Conservation (phyloP, 2,797 vertebrate genomes). For the Psittacula echo region DNA sequence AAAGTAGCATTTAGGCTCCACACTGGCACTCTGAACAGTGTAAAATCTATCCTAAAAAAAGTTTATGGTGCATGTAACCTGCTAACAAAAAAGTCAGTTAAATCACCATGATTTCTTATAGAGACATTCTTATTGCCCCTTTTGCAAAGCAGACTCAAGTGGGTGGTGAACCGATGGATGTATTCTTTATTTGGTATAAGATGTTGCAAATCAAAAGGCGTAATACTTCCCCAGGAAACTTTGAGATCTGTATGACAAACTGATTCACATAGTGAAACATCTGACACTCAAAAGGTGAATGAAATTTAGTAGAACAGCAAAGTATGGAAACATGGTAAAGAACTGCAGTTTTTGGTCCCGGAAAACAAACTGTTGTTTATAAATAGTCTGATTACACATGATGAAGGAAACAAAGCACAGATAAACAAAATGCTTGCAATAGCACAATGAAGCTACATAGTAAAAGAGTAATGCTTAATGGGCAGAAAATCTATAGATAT, state of each 20-base stretch:
- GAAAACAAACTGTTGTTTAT: not conserved
- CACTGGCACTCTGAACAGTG: not conserved
- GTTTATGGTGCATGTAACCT: fast-evolving
- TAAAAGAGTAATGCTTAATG: not conserved
- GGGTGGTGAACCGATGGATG: not conserved
- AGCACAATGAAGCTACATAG: not conserved
- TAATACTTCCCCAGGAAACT: not conserved
- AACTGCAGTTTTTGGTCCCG: not conserved
- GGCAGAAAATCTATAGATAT: not conserved
- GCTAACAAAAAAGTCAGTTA: not conserved
- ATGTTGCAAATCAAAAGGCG: slow-evolving; percentile 13
- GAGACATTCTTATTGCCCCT: not conserved
- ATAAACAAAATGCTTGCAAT: not conserved
- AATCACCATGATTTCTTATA: not conserved
- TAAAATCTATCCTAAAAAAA: not conserved
- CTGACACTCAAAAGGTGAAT: slow-evolving; percentile 45
- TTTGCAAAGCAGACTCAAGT: not conserved
- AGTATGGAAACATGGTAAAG: not conserved
- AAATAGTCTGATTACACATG: not conserved
- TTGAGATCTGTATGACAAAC: slow-evolving; percentile 21
- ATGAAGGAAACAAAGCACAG: not conserved
- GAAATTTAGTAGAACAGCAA: slow-evolving; percentile 39
- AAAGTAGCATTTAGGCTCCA: not conserved
- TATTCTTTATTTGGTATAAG: not conserved
- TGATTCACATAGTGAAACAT: slow-evolving; percentile 10